These are phyloP conservation scores for Muricea muricata DNA, from an alignment of 92 coral and sea anemone genomes.

Conservation along the genomic window DNA sequence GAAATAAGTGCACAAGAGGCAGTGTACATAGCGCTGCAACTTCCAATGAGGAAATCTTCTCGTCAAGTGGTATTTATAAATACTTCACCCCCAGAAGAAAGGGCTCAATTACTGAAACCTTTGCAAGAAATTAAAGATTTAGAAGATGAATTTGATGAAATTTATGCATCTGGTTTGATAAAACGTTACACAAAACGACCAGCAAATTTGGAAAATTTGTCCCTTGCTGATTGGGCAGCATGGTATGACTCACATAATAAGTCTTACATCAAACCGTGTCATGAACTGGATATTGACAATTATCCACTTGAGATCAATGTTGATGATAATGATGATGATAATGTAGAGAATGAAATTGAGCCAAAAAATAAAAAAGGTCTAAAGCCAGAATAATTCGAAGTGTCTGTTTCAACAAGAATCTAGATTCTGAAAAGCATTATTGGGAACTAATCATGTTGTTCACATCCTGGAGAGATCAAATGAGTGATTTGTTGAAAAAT, in stretches of 20 bases:
- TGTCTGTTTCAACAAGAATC: no score
- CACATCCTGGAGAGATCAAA: background rate
- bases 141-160: background rate
- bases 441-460: background rate
- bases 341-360: background rate
- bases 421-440: background rate
- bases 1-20: no score
- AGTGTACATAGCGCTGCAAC: no score
- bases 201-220: background rate
- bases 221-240: constrained; percentile 60
- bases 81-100: background rate
- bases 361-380: background rate
- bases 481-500: background rate
- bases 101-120: background rate
- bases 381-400: background rate
- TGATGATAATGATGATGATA: constrained; percentile 36
- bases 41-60: no score
- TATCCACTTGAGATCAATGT: constrained; percentile 48
- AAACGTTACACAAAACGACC: background rate
- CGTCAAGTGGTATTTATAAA: background rate
- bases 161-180: background rate
- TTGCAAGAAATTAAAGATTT: constrained; percentile 23
- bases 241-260: constrained; percentile 64
- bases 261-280: constrained; percentile 54
- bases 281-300: constrained; percentile 61